Evolutionary conservation across 2,113 vertebrate genomes (phyloP).

Genomic region (Cottus gobio): DNA sequence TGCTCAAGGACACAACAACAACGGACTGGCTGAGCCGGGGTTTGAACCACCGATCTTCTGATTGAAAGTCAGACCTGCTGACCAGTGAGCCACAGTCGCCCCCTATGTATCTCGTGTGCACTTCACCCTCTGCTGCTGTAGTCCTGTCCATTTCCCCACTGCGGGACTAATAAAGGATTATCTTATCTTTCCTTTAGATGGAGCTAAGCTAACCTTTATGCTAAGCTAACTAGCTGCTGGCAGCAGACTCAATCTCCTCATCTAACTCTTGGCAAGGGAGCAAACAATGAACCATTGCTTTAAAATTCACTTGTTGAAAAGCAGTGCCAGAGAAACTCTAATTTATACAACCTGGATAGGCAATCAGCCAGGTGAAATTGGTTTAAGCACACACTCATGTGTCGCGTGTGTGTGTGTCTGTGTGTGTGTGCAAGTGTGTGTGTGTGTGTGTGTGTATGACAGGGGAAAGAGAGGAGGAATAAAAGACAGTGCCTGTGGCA

Average conservation of each 20-base stretch:
- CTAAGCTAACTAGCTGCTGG: not conserved
- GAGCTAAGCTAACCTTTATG: not conserved
- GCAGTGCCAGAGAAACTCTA: not conserved
- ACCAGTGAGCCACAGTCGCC: too few relatives aligned
- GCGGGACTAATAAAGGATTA: too few relatives aligned
- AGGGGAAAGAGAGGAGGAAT: constrained; percentile 17
- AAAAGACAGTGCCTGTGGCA: constrained; percentile 63
- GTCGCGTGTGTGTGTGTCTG: constrained; percentile 23
- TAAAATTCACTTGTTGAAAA: not conserved
- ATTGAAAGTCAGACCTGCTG: too few relatives aligned
- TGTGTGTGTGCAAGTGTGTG: constrained; percentile 27
- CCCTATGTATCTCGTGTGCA: too few relatives aligned
- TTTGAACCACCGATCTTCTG: too few relatives aligned
- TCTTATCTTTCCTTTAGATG: not conserved
- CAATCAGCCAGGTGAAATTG: constrained; percentile 57
- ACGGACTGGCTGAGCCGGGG: too few relatives aligned
- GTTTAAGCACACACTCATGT: constrained; percentile 31
- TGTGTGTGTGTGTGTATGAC: constrained; percentile 27
- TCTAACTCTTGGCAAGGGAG: not conserved
- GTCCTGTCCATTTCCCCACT: too few relatives aligned
- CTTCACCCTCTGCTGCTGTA: too few relatives aligned
- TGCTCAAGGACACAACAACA: too few relatives aligned
- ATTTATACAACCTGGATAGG: constrained; percentile 17
- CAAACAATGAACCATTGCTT: not conserved
- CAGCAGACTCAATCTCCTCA: not conserved